Conservation (phyloP, 2,113 vertebrate genomes). For the Syrmaticus mikado region DNA sequence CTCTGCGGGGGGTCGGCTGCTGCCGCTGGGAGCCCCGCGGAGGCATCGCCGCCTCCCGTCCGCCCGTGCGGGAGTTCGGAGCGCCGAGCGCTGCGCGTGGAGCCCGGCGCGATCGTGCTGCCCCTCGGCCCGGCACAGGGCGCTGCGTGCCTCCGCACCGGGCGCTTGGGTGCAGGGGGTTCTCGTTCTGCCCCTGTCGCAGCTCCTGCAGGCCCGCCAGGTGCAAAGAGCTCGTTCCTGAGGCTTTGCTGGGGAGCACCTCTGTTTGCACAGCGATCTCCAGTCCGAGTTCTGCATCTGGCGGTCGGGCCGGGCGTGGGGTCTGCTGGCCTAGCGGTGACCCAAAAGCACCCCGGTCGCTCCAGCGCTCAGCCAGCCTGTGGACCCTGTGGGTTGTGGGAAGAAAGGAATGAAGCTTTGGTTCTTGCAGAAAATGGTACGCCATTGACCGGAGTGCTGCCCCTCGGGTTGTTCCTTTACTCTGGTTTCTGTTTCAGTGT, state of each 20-base stretch:
- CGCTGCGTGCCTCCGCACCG: too few relatives aligned
- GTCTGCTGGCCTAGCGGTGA: not conserved
- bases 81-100: too few relatives aligned
- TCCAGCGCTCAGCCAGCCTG: too few relatives aligned
- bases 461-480: not conserved
- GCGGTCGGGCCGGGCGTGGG: fast-evolving
- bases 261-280: fast-evolving
- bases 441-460: not conserved
- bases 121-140: too few relatives aligned
- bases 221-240: not conserved
- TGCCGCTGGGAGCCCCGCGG: too few relatives aligned
- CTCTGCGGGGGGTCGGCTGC: too few relatives aligned
- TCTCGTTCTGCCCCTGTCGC: fast-evolving
- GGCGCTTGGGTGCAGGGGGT: fast-evolving
- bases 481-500: fast-evolving
- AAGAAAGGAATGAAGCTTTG: not conserved
- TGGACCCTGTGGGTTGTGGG: too few relatives aligned
- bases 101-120: too few relatives aligned
- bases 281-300: fast-evolving
- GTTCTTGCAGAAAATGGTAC: not conserved
- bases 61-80: too few relatives aligned
- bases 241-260: not conserved
- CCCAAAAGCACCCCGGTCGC: not conserved
- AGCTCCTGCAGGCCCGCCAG: not conserved
- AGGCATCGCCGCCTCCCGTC: too few relatives aligned